These are phyloP conservation scores for Macrotus californicus DNA, from an alignment of 2,113 vertebrate species.

Conservation along the genomic window DNA sequence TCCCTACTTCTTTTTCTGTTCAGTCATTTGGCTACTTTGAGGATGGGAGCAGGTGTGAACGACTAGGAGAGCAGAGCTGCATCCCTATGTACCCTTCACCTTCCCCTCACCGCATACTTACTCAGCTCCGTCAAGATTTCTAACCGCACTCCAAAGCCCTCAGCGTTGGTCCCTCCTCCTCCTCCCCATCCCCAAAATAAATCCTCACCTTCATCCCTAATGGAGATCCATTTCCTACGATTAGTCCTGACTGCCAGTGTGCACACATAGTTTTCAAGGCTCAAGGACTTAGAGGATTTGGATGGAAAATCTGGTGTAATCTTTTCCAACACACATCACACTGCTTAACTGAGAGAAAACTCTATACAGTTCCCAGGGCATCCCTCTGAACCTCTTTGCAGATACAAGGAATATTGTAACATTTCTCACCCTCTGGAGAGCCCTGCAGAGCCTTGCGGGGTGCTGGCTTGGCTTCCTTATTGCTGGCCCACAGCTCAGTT, in stretches of 20 bases:
- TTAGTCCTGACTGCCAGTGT: background rate
- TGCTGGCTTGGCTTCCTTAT: background rate
- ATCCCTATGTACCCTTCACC: background rate
- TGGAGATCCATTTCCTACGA: background rate
- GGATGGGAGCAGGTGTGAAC: background rate
- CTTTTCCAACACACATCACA: background rate
- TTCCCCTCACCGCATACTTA: background rate
- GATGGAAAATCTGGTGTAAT: background rate
- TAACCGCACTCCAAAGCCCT: background rate
- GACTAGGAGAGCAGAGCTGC: background rate
- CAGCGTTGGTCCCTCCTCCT: background rate
- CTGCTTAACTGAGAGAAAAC: background rate
- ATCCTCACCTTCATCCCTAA: background rate
- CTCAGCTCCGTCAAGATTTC: background rate
- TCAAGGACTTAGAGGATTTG: background rate
- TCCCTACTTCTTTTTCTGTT: background rate
- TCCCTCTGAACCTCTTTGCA: background rate
- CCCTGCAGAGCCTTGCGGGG: background rate
- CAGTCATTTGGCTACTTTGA: background rate
- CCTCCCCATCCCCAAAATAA: background rate
- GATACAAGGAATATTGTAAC: background rate
- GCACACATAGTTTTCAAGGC: background rate
- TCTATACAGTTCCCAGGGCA: background rate
- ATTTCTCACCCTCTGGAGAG: background rate
- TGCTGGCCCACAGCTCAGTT: background rate